These are phyloP conservation scores for Tetragonula carbonaria DNA, from an alignment of 2,888 invertebrate species.

Conservation along the genomic window DNA sequence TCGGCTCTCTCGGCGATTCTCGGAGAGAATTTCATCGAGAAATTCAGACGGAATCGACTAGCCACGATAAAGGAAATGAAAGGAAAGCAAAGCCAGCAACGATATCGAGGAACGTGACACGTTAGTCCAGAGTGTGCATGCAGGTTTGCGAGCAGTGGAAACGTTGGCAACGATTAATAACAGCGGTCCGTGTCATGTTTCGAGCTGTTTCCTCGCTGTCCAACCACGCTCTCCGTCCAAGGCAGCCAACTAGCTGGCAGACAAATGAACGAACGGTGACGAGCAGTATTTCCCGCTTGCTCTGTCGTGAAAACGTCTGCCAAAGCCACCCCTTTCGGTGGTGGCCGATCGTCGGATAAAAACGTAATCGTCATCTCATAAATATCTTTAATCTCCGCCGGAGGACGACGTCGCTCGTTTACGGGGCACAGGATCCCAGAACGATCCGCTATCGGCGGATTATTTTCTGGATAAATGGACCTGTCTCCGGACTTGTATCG, in stretches of 20 bases:
- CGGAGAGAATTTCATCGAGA: too few relatives aligned
- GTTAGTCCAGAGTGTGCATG: conserved; percentile 1
- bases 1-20: too few relatives aligned
- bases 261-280: conserved; percentile 82
- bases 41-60: background rate
- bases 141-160: background rate
- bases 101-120: background rate
- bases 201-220: conserved; percentile 54
- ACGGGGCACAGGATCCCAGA: conserved; percentile 32
- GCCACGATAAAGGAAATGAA: background rate
- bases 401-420: conserved; percentile 49
- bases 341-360: conserved; percentile 77
- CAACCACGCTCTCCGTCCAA: conserved; percentile 51
- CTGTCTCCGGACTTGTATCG: conserved; percentile 65
- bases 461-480: conserved; percentile 83
- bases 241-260: conserved; percentile 61
- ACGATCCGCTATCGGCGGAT: conserved; percentile 74
- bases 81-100: background rate
- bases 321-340: conserved; percentile 68
- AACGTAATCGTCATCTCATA: conserved; percentile 82
- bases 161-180: conserved; percentile 65
- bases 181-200: conserved; percentile 47
- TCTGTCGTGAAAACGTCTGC: conserved; percentile 79
- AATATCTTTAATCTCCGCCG: conserved; percentile 81
- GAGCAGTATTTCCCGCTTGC: conserved; percentile 81